Conservation (phyloP, 2,888 invertebrate genomes). For the Drosophila tripunctata region DNA sequence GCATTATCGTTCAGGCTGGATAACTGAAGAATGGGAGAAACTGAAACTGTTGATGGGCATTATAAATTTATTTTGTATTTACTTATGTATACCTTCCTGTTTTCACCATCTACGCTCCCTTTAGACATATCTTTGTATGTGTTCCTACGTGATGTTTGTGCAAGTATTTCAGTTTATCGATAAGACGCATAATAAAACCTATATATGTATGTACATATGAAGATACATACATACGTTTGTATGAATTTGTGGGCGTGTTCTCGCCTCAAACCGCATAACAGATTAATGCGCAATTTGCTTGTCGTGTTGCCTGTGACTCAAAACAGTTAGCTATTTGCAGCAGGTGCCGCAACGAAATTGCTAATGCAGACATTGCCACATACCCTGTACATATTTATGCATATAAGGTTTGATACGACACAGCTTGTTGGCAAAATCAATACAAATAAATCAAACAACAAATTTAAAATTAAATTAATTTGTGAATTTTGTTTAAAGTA, state of each 20-base stretch:
- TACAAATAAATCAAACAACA: too few relatives aligned
- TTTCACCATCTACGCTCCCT: background rate
- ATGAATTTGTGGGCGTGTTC: constrained; percentile 34
- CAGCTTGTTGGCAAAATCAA: too few relatives aligned
- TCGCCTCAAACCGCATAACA: constrained; percentile 35
- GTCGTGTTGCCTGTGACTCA: constrained; percentile 46
- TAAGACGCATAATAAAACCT: constrained; percentile 38
- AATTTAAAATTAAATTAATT: too few relatives aligned
- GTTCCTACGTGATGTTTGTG: background rate
- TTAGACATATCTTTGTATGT: background rate
- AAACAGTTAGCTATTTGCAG: constrained; percentile 21
- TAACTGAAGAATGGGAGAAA: background rate
- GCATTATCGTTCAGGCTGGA: background rate
- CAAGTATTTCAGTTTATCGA: constrained; percentile 15
- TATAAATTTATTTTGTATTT: too few relatives aligned
- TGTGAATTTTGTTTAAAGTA: too few relatives aligned
- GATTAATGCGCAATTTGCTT: constrained; percentile 61
- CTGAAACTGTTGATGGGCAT: background rate
- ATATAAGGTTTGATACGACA: background rate
- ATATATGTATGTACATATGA: too few relatives aligned
- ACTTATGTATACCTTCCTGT: background rate
- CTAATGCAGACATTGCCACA: background rate
- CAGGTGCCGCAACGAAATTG: constrained; percentile 38
- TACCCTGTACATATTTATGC: background rate
- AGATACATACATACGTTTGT: too few relatives aligned